Conservation (phyloP, 2,888 invertebrate species). For the Lottia scabra region DNA sequence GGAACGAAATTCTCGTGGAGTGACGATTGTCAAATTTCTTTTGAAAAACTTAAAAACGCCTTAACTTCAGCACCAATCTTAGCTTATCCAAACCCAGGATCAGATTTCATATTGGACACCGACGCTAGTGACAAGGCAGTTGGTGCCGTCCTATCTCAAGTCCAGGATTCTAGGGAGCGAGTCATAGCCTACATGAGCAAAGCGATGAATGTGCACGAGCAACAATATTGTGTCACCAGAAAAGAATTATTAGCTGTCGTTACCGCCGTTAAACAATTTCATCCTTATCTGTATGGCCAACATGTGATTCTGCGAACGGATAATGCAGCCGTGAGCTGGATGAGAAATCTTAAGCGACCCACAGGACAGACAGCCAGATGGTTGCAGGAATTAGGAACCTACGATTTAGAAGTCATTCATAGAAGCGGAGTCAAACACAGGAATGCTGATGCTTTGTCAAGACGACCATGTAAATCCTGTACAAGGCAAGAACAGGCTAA, state of each 20-base stretch:
- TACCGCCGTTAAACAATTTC: neutral
- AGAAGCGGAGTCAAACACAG: too few relatives aligned
- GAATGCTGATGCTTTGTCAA: neutral
- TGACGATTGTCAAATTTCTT: neutral
- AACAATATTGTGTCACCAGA: neutral
- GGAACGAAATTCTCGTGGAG: neutral
- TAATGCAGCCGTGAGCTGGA: neutral
- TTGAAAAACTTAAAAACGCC: neutral
- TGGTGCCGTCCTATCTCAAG: neutral
- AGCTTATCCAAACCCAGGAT: neutral
- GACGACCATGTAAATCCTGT: neutral
- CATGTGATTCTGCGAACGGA: neutral
- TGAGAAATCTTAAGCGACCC: neutral
- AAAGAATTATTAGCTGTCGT: neutral
- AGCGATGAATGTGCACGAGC: slow-evolving; percentile 1
- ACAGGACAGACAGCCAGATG: neutral
- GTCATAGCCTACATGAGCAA: slow-evolving; percentile 18
- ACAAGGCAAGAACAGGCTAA: neutral
- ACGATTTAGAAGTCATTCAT: neutral
- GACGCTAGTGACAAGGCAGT: neutral
- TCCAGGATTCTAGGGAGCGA: neutral
- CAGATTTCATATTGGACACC: neutral
- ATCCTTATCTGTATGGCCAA: neutral
- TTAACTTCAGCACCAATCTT: neutral
- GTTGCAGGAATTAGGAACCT: neutral